Conservation (phyloP, 2,797 vertebrate species). For the Hephaestus fuliginosus region DNA sequence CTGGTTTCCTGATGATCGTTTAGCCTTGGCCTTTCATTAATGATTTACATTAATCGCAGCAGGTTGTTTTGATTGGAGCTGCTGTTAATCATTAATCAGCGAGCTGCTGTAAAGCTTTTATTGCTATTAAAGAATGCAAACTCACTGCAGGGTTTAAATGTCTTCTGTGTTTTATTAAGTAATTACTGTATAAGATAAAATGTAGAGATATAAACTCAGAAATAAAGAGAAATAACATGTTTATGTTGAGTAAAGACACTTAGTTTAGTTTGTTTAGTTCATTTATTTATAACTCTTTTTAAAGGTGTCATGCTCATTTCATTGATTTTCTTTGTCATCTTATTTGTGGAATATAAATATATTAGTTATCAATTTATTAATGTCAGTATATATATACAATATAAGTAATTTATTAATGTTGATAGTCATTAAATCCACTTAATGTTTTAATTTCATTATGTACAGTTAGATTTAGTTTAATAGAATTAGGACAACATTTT, state of each 20-base stretch:
- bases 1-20: too few species aligned
- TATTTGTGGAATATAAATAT: too few species aligned
- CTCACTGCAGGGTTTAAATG: not conserved
- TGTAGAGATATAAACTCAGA: too few species aligned
- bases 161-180: not conserved
- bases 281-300: too few species aligned
- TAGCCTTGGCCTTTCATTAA: not conserved
- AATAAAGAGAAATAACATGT: too few species aligned
- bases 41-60: not conserved
- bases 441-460: too few species aligned
- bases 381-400: too few species aligned
- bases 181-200: not conserved
- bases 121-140: not conserved
- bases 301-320: not conserved
- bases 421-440: too few species aligned
- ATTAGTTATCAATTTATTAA: too few species aligned
- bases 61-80: not conserved
- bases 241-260: too few species aligned
- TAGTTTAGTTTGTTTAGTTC: too few species aligned
- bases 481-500: not conserved
- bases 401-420: too few species aligned
- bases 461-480: not conserved
- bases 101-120: not conserved
- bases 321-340: not conserved
- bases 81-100: constrained; percentile 1